phyloP scores from a whole-genome alignment of 1,140 invertebrate species.

The Cotesia typhae region DNA sequence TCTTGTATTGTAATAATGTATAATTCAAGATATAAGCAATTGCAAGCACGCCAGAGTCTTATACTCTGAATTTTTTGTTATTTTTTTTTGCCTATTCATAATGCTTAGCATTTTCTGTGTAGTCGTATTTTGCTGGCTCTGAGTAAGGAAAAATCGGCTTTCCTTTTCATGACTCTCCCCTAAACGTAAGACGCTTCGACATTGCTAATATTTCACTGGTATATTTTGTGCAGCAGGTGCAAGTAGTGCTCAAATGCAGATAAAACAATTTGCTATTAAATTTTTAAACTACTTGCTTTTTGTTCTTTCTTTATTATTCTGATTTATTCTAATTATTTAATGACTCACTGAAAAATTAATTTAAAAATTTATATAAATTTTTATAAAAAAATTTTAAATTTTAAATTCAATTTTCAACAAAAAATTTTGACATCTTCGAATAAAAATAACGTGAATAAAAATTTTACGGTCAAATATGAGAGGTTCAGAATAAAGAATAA shows the following conservation, averaged over 20 bases:
- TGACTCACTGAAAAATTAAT: no score
- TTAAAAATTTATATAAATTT: no score
- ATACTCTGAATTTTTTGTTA: neutral
- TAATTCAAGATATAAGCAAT: slow-evolving; percentile 30
- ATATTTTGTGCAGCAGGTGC: slow-evolving; percentile 60
- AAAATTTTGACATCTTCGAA: no score
- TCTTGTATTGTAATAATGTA: slow-evolving; percentile 19
- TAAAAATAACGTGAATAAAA: no score
- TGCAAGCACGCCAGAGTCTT: slow-evolving; percentile 19
- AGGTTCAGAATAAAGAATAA: no score
- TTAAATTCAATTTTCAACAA: no score
- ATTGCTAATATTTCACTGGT: slow-evolving; percentile 43
- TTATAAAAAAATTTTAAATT: no score
- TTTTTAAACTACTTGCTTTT: slow-evolving; percentile 32
- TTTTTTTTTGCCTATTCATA: slow-evolving; percentile 25
- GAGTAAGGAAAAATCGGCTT: slow-evolving; percentile 31
- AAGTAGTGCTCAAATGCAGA: slow-evolving; percentile 45
- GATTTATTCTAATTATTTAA: neutral
- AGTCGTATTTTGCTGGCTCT: slow-evolving; percentile 6
- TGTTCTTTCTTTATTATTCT: neutral
- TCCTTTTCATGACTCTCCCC: neutral
- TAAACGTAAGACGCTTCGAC: slow-evolving; percentile 35
- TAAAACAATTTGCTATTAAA: slow-evolving; percentile 63
- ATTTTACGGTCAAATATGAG: no score
- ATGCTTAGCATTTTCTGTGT: slow-evolving; percentile 19